A percentile compares a stretch with the other conserved stretches of the same genome.
Evolutionary conservation across 2,113 vertebrate genomes (phyloP).

Genomic region (Gallinago undulata): DNA sequence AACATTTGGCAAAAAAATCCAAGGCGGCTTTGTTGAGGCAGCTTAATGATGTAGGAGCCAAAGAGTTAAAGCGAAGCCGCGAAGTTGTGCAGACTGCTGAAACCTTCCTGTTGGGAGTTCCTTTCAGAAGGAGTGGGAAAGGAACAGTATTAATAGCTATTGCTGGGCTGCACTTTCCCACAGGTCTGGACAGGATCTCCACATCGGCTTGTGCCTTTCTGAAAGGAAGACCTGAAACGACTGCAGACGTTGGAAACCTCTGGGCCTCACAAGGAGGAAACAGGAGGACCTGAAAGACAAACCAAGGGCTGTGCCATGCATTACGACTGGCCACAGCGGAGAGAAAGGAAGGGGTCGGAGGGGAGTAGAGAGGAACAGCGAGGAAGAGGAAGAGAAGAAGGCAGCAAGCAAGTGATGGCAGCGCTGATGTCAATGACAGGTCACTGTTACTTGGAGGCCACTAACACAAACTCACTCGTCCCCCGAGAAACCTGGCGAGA

Average conservation of each 20-base stretch:
- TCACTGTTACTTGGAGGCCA: conserved; percentile 1
- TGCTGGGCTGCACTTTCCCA: conserved; percentile 76
- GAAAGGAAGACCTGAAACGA: conserved; percentile 71
- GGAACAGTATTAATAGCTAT: conserved; percentile 77
- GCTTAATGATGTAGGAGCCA: conserved; percentile 44
- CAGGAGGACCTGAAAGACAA: conserved; percentile 56
- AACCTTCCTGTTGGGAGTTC: conserved; percentile 83
- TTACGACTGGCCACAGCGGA: background rate
- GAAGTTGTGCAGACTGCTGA: conserved; percentile 63
- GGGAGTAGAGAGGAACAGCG: background rate
- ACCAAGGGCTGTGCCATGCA: conserved; percentile 3
- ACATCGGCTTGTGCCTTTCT: conserved; percentile 55
- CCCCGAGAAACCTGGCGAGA: conserved; percentile 39
- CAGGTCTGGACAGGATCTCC: conserved; percentile 80
- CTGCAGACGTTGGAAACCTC: conserved; percentile 59
- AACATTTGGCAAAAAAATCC: background rate
- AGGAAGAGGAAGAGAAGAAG: background rate
- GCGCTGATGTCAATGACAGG: background rate
- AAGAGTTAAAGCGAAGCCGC: conserved; percentile 74
- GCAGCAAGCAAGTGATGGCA: background rate
- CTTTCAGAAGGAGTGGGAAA: conserved; percentile 75
- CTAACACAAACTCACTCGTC: conserved; percentile 16
- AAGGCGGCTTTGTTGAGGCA: background rate
- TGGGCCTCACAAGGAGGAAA: conserved; percentile 69
- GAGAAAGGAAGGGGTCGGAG: background rate